Evolutionary conservation across 2,797 vertebrate genomes (phyloP), one percentile per base, ranked within the genome.

Genomic region (Malurus splendens): DNA sequence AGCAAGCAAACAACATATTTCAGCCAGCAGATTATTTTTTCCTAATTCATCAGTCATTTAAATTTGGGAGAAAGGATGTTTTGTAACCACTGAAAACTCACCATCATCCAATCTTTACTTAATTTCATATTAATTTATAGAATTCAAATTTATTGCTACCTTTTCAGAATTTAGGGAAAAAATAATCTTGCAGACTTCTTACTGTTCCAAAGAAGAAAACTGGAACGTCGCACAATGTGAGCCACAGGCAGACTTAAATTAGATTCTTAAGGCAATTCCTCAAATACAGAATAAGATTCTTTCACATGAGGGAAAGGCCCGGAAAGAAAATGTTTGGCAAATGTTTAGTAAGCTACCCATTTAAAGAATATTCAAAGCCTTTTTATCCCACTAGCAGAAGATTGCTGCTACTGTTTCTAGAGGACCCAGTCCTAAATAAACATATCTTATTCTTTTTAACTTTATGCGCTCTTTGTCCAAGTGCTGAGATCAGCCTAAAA

Each of bases 251-350:
- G 91, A 89, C 60, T 56, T 88, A 71, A 92, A 54, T 93, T 75
- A 93, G 70, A 85, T 74, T 94, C 80, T 94, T 95, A 89, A 79
- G 86, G 89, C 77, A 89, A 61, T 77, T 96, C 70, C 90, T 96
- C 90, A 89, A 94, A 93, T 74, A 91, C 55, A 92, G 86, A 91
- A 67, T 85, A 92, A 85, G 77, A 82, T 89, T 92, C 54, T 60
- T 93, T 82, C 90, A 85, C 74, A 87, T 42, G 79, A 80, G 38
- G 59, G 59, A 86, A 94, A 92, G 87, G 80, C 65, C 47, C 33
- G 39, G 82, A 87, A 96, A 94, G 82, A 93, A 90, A 93, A 92
- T 60, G 68, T 85, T 80, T 90, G 71, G 81, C 36, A 61, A 96
- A 91, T 74, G 55, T 91, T 93, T 79, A 87, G 77, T 70, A 91